Percentiles rank a stretch among this genome's conserved stretches.
Evolutionary conservation across 2,888 invertebrate species (phyloP).

Genomic region (Xestia ashworthii): DNA sequence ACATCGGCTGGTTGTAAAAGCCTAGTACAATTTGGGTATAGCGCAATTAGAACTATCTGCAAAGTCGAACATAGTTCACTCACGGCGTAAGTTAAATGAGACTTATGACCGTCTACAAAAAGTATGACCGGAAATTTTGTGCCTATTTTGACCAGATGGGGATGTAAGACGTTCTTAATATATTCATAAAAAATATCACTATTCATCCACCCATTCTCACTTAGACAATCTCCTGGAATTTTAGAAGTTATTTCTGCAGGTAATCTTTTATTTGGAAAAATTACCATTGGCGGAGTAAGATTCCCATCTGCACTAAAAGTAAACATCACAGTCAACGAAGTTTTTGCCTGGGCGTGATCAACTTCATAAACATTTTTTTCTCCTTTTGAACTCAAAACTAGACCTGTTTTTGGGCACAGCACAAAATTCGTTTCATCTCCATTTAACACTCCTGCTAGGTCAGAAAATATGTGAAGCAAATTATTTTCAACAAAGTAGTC

Average conservation of each 20-base stretch:
- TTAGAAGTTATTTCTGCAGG: constrained; percentile 70
- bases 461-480: background rate
- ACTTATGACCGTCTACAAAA: constrained; percentile 70
- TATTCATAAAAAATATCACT: constrained; percentile 77
- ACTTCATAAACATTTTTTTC: constrained; percentile 76
- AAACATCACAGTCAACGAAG: constrained; percentile 75
- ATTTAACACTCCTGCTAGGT: constrained; percentile 55
- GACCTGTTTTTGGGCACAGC: constrained; percentile 61
- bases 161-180: constrained; percentile 71
- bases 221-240: constrained; percentile 72
- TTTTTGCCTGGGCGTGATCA: constrained; percentile 73
- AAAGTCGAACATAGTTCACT: constrained; percentile 47
- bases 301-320: constrained; percentile 75
- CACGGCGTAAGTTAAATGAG: constrained; percentile 34
- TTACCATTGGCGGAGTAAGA: constrained; percentile 70
- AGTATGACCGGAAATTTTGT: constrained; percentile 72
- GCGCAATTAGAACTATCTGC: constrained; percentile 41
- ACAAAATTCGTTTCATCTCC: constrained; percentile 65
- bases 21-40: constrained; percentile 64
- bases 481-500: constrained; percentile 10
- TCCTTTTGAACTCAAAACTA: constrained; percentile 60
- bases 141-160: constrained; percentile 63
- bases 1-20: constrained; percentile 65
- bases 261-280: constrained; percentile 74
- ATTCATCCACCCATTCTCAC: constrained; percentile 81